These are phyloP conservation scores for Aplysia californica DNA, from an alignment of 1,140 invertebrate species.

Conservation along the genomic window DNA sequence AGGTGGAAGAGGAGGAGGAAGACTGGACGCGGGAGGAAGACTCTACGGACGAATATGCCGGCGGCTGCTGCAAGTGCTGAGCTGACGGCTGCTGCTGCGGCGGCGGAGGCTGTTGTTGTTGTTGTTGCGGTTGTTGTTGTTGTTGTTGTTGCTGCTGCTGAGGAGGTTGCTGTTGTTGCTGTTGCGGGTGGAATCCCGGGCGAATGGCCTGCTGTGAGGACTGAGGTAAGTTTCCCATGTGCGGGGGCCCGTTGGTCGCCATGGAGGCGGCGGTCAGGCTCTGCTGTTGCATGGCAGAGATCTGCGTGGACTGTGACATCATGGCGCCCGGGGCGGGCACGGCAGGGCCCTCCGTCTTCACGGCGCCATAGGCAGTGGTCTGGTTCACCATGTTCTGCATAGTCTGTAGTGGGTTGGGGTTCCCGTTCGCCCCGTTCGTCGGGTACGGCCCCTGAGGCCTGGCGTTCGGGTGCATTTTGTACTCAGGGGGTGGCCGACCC, in stretches of 20 bases:
- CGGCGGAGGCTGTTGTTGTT: too few relatives aligned
- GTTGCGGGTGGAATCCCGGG: slow-evolving; percentile 20
- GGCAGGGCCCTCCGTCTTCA: slow-evolving; percentile 49
- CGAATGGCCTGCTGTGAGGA: slow-evolving; percentile 11
- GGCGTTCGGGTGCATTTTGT: slow-evolving; percentile 53
- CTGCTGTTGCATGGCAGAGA: slow-evolving; percentile 47
- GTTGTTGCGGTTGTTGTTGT: too few relatives aligned
- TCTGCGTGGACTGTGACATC: slow-evolving; percentile 49
- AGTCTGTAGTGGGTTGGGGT: slow-evolving; percentile 50
- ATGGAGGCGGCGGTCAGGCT: slow-evolving; percentile 18
- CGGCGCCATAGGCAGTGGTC: slow-evolving; percentile 52
- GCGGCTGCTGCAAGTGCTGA: slow-evolving; percentile 27
- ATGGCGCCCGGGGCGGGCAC: slow-evolving; percentile 28
- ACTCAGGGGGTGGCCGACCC: slow-evolving; percentile 60
- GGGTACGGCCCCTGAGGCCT: slow-evolving; percentile 32
- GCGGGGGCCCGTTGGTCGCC: not conserved
- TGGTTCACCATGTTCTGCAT: slow-evolving; percentile 68
- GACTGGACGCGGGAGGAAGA: not conserved
- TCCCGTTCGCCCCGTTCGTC: slow-evolving; percentile 26
- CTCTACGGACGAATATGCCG: slow-evolving; percentile 24
- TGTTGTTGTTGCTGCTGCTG: slow-evolving; percentile 29
- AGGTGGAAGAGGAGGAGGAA: slow-evolving; percentile 31
- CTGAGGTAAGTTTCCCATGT: slow-evolving; percentile 20
- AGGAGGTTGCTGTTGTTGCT: slow-evolving; percentile 22
- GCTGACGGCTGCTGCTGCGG: slow-evolving; percentile 26